These are phyloP conservation scores for Alosa alosa DNA, from an alignment of 2,113 vertebrate species.

Conservation along the genomic window DNA sequence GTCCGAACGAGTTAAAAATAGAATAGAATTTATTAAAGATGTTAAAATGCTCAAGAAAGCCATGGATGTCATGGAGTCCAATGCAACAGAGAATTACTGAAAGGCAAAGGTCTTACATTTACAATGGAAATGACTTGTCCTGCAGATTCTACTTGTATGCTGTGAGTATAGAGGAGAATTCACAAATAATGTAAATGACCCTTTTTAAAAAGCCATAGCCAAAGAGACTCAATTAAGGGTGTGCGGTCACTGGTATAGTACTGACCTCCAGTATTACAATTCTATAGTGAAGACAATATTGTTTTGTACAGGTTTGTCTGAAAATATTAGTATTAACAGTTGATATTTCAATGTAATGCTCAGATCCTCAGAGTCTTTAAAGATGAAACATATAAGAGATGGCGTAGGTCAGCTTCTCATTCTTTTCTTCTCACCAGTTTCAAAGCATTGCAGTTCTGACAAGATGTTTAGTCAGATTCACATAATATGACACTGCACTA, in stretches of 20 bases:
- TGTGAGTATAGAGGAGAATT: conserved; percentile 3
- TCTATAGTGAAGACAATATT: background rate
- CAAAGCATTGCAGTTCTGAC: background rate
- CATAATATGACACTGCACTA: conserved; percentile 30
- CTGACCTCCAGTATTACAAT: background rate
- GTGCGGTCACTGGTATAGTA: background rate
- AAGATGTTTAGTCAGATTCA: conserved; percentile 25
- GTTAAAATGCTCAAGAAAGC: conserved; percentile 42
- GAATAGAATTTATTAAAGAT: conserved; percentile 55
- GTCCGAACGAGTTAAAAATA: conserved; percentile 34
- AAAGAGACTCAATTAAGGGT: background rate
- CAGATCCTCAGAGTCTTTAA: background rate
- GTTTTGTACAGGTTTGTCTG: conserved; percentile 2
- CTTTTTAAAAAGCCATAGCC: background rate
- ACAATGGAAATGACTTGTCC: conserved; percentile 26
- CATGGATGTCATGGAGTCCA: conserved; percentile 37
- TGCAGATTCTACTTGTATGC: conserved; percentile 18
- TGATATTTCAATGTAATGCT: conserved; percentile 9
- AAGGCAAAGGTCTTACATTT: conserved; percentile 44
- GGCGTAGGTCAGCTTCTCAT: background rate
- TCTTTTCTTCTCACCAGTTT: background rate
- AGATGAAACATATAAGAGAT: conserved; percentile 4
- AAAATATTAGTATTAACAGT: background rate
- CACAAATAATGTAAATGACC: background rate
- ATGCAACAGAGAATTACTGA: conserved; percentile 45